phyloP scores from a whole-genome alignment of 2,113 vertebrate species.

The Athene noctua region DNA sequence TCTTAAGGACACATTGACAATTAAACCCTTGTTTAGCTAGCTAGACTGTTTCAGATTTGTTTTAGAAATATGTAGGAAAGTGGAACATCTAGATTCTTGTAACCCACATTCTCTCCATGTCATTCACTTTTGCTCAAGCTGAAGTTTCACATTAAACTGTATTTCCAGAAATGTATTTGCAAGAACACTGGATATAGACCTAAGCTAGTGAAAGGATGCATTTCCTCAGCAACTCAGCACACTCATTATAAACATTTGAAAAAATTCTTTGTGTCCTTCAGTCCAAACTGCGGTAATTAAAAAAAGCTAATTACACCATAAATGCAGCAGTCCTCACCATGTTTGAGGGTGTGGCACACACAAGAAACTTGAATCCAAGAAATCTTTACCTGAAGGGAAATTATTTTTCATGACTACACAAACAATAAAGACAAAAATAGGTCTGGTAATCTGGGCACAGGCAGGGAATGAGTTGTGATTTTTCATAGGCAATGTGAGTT shows the following conservation, averaged over 20 bases:
- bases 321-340: neutral
- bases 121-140: neutral
- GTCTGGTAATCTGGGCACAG: neutral
- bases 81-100: neutral
- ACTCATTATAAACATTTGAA: neutral
- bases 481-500: neutral
- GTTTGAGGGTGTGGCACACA: neutral
- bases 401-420: neutral
- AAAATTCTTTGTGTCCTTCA: neutral
- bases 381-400: neutral
- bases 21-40: slow-evolving; percentile 46
- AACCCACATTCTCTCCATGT: neutral
- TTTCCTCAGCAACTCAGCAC: neutral
- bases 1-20: neutral
- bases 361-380: neutral
- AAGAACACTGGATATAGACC: neutral
- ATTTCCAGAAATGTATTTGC: neutral
- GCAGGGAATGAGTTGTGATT: neutral
- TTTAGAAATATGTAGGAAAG: neutral
- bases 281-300: neutral
- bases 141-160: neutral
- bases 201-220: neutral
- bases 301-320: neutral
- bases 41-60: neutral
- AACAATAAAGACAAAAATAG: neutral